Evolutionary conservation across 1,140 invertebrate species (phyloP), one percentile per base, ranked within the genome.

Genomic region (Rhyzopertha dominica): DNA sequence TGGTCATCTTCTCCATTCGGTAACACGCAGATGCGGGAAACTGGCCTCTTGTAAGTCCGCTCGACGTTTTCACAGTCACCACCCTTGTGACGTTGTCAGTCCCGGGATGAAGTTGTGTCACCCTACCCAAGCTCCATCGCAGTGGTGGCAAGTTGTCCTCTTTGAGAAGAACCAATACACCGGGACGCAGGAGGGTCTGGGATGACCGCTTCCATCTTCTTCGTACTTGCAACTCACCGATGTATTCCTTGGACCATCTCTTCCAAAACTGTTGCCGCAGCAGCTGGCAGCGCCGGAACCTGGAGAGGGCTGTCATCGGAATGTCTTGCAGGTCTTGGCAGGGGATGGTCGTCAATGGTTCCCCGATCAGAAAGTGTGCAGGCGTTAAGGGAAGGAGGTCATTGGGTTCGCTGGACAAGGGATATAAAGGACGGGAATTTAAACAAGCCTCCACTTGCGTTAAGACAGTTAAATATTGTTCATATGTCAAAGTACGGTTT

Each of bases 301-400:
- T 12, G n/a, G 32, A 18, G 16, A 45, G 22, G 9, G 18, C 38
- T 29, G 43, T 51, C 16, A 38, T 25, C 13, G 32, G 1, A 8
- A 22, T 31, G 1, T 38, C 18, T 16, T n/a, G 24, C 1, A 56
- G 7, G 17, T 57, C 56, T n/a, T n/a, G n/a, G n/a, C n/a, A n/a
- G n/a, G n/a, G n/a, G n/a, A n/a, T n/a, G n/a, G n/a, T n/a, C n/a
- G n/a, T 36, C 4, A 36, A 5, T 4, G 34, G 37, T 5, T 23
- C 18, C 10, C 42, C 42, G 16, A 44, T 44, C 4, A 44, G 16
- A 18, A 44, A 39, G 34, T 44, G 31, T 17, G 13, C 29, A 5
- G 59, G 58, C 7, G 61, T 62, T 18, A 63, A 32, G 9, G 49
- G 37, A 10, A 49, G 41, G 5, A 55, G 40, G 46, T 66, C 58